phyloP scores from a whole-genome alignment of 1,140 invertebrate species.

The Leptonema lineaticorne region DNA sequence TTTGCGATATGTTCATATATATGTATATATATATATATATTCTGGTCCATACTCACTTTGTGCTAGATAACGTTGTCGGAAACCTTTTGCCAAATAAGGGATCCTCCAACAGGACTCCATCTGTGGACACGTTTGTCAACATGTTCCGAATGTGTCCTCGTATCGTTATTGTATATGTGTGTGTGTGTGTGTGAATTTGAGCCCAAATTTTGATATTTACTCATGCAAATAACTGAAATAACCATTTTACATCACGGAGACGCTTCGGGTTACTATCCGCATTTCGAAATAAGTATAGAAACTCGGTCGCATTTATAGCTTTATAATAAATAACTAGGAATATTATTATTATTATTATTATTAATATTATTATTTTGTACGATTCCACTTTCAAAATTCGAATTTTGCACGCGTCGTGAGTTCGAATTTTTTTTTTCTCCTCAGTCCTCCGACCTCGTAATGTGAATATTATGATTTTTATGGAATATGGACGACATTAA shows the following conservation, averaged over 20 bases:
- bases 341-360: too few species aligned
- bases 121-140: neutral
- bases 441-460: too few species aligned
- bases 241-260: neutral
- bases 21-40: neutral
- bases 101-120: neutral
- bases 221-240: neutral
- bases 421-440: too few species aligned
- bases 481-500: too few species aligned
- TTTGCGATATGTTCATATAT: slow-evolving; percentile 11
- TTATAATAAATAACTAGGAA: too few species aligned
- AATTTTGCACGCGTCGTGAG: too few species aligned
- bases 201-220: slow-evolving; percentile 4
- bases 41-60: neutral
- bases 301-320: too few species aligned
- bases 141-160: neutral
- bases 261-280: too few species aligned
- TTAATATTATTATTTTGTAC: too few species aligned
- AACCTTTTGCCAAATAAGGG: slow-evolving; percentile 20
- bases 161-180: neutral
- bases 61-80: slow-evolving; percentile 7
- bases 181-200: neutral
- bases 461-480: too few species aligned
- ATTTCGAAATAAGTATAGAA: too few species aligned
- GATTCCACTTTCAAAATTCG: too few species aligned